These are phyloP conservation scores for Cyphomyrus discorhynchus DNA, from an alignment of 2,113 vertebrate species.

Conservation along the genomic window DNA sequence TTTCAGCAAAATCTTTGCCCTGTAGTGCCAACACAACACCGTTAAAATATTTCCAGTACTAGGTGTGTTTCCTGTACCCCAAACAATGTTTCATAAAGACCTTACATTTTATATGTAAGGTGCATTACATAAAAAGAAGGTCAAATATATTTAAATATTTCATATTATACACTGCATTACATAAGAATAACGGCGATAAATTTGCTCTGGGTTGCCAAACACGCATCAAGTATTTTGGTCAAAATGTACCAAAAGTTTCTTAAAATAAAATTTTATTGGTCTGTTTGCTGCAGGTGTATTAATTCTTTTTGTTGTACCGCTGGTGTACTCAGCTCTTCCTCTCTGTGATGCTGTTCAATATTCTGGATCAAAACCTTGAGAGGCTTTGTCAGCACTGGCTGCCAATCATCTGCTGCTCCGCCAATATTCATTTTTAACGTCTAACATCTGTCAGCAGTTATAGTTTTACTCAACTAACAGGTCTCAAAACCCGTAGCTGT, in stretches of 20 bases:
- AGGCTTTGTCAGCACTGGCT: neutral
- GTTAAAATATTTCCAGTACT: neutral
- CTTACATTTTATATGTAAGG: neutral
- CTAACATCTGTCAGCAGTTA: neutral
- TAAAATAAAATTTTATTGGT: neutral
- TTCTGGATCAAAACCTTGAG: slow-evolving; percentile 1
- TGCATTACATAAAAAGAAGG: neutral
- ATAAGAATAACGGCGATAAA: neutral
- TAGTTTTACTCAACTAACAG: neutral
- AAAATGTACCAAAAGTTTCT: neutral
- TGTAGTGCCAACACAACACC: neutral
- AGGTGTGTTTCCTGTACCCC: neutral
- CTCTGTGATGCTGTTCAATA: neutral
- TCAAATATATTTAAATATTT: neutral
- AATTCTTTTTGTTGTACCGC: neutral
- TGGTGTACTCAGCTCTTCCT: neutral
- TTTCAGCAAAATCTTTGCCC: neutral
- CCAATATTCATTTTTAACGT: neutral
- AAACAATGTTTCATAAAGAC: neutral
- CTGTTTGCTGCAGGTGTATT: neutral
- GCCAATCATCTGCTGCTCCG: neutral
- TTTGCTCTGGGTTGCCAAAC: neutral
- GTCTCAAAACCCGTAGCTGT: neutral
- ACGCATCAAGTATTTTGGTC: neutral
- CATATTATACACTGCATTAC: neutral